Evolutionary conservation across 2,113 vertebrate genomes (phyloP).

Genomic region (Azemiops feae): DNA sequence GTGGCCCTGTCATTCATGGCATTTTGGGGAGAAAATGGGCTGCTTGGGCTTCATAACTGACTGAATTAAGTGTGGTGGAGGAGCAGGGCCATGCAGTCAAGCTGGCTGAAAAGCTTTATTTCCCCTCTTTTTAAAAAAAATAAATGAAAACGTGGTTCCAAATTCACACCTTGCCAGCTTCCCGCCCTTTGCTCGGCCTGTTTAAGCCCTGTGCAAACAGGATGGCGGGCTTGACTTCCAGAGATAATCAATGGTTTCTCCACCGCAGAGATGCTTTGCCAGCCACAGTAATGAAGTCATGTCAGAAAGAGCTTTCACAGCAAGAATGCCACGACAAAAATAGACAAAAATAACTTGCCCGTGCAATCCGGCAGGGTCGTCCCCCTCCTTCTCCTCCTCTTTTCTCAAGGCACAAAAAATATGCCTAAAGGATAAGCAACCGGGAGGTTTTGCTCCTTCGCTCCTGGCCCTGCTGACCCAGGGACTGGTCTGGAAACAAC

Average conservation of each 20-base stretch:
- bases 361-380: conserved; percentile 39
- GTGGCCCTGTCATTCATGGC: background rate
- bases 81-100: background rate
- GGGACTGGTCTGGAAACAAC: conserved; percentile 3
- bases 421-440: conserved; percentile 46
- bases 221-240: background rate
- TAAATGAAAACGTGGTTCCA: background rate
- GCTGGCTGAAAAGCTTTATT: background rate
- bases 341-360: conserved; percentile 50
- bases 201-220: background rate
- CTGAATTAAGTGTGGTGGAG: background rate
- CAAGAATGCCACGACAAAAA: conserved; percentile 26
- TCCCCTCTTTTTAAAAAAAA: background rate
- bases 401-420: conserved; percentile 17
- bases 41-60: background rate
- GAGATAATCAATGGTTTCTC: conserved; percentile 19
- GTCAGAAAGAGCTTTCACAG: conserved; percentile 27
- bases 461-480: conserved; percentile 26
- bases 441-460: conserved; percentile 33
- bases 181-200: background rate
- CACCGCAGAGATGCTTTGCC: background rate
- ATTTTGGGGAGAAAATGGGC: background rate
- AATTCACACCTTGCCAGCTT: background rate
- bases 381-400: background rate
- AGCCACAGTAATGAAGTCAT: conserved; percentile 46